A percentile compares a stretch with the other conserved stretches of the same genome.
These are phyloP conservation scores for Nanorana parkeri DNA, from an alignment of 2,113 vertebrate genomes.

Conservation along the genomic window DNA sequence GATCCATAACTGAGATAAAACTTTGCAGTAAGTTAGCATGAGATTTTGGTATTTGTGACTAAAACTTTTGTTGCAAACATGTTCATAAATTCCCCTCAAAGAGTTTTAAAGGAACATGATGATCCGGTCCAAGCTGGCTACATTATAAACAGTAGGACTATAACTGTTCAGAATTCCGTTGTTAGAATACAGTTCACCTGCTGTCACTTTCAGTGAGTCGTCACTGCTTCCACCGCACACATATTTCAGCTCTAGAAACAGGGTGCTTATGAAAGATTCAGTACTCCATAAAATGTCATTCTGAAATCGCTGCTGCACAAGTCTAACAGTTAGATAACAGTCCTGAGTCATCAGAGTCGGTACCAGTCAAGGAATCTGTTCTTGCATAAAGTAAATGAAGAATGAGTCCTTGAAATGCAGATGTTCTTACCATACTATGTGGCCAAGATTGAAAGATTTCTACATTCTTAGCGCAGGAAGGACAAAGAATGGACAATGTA, in stretches of 20 bases:
- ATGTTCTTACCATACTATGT: not conserved
- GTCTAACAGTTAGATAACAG: slow-evolving; percentile 21
- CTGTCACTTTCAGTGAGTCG: slow-evolving; percentile 10
- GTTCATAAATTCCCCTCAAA: no score
- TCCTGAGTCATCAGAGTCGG: slow-evolving; percentile 27
- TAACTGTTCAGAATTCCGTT: not conserved
- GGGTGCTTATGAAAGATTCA: slow-evolving; percentile 35
- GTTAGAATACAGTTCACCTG: slow-evolving; percentile 18
- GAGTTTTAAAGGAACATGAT: no score
- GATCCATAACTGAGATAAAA: no score
- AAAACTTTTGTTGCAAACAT: no score
- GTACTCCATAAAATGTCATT: slow-evolving; percentile 11
- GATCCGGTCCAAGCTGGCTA: no score
- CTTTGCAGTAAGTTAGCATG: no score
- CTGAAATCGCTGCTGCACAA: slow-evolving; percentile 21
- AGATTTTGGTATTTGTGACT: no score
- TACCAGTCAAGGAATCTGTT: slow-evolving; percentile 26
- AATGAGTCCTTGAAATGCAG: not conserved
- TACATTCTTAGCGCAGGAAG: not conserved
- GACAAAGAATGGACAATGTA: not conserved
- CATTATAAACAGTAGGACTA: not conserved
- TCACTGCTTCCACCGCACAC: not conserved
- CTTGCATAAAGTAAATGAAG: slow-evolving; percentile 20
- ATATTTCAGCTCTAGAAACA: not conserved
- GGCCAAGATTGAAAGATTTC: not conserved